These are phyloP conservation scores for Triplophysa yarkandensis DNA, from an alignment of 2,797 vertebrate species.

Conservation along the genomic window DNA sequence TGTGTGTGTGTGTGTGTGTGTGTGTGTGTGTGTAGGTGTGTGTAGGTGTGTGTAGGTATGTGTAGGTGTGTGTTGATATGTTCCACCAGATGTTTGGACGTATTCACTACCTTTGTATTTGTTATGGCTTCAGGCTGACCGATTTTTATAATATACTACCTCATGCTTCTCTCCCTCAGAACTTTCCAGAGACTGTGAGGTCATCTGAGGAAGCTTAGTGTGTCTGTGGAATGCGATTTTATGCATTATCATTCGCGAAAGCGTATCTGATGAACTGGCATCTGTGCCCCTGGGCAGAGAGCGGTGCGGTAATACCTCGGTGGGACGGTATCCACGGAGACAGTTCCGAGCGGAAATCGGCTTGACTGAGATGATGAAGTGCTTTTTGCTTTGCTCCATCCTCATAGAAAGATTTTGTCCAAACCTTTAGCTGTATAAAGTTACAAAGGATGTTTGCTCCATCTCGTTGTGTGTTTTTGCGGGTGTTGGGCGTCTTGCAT, in stretches of 20 bases:
- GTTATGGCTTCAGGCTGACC: conserved; percentile 39
- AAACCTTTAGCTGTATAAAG: not conserved
- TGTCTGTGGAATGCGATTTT: not conserved
- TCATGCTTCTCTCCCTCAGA: conserved; percentile 3
- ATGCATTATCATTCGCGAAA: not conserved
- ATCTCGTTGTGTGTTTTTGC: not conserved
- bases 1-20: too few relatives aligned
- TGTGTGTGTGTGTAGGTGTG: not conserved
- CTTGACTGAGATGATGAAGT: not conserved
- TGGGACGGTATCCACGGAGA: not conserved
- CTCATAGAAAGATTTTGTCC: not conserved
- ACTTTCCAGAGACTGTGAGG: not conserved
- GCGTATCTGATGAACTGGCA: not conserved
- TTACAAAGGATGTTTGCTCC: conserved; percentile 17
- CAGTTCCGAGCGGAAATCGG: not conserved
- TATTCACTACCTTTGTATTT: conserved; percentile 32
- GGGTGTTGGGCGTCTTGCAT: conserved; percentile 2
- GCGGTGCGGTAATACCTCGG: not conserved
- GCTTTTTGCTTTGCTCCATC: not conserved
- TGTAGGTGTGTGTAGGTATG: not conserved
- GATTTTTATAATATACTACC: conserved; percentile 7
- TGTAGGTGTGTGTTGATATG: not conserved
- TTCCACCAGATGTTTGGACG: conserved; percentile 44
- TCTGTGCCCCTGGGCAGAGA: not conserved
- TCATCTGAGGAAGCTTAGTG: conserved; percentile 1